Evolutionary conservation across 2,113 vertebrate species (phyloP).

Genomic region (Calonectris borealis): DNA sequence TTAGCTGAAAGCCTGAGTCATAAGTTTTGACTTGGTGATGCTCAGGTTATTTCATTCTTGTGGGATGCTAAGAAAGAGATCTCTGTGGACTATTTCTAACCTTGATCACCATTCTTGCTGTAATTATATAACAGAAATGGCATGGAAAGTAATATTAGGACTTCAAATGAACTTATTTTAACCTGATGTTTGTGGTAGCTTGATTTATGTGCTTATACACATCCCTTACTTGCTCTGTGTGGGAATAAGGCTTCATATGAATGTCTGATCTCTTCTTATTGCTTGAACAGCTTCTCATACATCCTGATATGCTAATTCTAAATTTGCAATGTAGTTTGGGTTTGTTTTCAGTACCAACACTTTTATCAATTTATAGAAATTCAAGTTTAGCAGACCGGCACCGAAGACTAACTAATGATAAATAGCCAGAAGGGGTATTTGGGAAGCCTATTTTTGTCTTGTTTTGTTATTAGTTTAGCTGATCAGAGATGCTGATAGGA

Average conservation of each 20-base stretch:
- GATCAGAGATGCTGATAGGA: not conserved
- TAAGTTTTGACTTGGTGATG: not conserved
- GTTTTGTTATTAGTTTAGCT: not conserved
- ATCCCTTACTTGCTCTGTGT: not conserved
- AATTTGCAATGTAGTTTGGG: not conserved
- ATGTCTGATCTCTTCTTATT: not conserved
- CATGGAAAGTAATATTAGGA: not conserved
- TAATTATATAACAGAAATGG: not conserved
- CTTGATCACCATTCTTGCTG: not conserved
- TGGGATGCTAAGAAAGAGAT: not conserved
- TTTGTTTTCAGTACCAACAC: not conserved
- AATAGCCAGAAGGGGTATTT: not conserved
- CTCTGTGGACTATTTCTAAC: not conserved
- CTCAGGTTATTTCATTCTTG: not conserved
- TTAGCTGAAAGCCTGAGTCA: not conserved
- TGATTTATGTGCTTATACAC: not conserved
- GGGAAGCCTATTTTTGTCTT: not conserved
- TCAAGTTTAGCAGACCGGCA: not conserved
- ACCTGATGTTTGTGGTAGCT: not conserved
- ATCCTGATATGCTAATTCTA: not conserved
- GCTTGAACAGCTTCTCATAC: not conserved
- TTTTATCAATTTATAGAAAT: not conserved
- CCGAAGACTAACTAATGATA: not conserved
- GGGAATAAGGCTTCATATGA: not conserved
- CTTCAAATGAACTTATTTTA: not conserved